phyloP scores from a whole-genome alignment of 2,888 invertebrate species.

The Pachliopta kotzebuea region DNA sequence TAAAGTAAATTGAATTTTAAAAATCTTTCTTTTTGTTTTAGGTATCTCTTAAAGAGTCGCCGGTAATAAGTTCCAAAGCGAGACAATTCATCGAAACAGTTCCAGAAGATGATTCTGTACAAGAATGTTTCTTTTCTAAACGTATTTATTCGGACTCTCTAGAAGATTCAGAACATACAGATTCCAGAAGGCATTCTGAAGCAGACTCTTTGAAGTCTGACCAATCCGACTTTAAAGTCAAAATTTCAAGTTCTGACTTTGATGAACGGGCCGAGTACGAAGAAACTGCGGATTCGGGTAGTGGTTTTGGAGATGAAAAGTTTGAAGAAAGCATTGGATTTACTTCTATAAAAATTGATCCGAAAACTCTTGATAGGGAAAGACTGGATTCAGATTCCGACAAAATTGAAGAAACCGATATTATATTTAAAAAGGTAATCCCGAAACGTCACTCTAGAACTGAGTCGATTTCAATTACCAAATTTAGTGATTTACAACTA shows the following conservation, averaged over 20 bases:
- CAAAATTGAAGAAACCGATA: slow-evolving; percentile 55
- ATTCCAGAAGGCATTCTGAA: slow-evolving; percentile 75
- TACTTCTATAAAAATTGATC: slow-evolving; percentile 64
- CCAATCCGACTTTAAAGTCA: slow-evolving; percentile 71
- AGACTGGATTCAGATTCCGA: slow-evolving; percentile 66
- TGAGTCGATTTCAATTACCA: slow-evolving; percentile 70
- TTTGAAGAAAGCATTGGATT: slow-evolving; percentile 74
- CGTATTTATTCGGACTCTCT: slow-evolving; percentile 76
- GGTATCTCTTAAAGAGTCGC: slow-evolving; percentile 70
- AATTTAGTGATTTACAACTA: slow-evolving; percentile 62
- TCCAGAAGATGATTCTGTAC: slow-evolving; percentile 78
- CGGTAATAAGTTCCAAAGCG: slow-evolving; percentile 76
- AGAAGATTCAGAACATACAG: slow-evolving; percentile 76
- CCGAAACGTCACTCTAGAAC: slow-evolving; percentile 74
- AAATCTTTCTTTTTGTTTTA: slow-evolving; percentile 24
- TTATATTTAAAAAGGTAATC: slow-evolving; percentile 68
- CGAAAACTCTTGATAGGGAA: slow-evolving; percentile 53
- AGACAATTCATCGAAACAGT: slow-evolving; percentile 78
- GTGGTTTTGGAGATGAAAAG: slow-evolving; percentile 75
- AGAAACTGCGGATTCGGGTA: slow-evolving; percentile 72
- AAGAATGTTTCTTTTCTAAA: slow-evolving; percentile 78
- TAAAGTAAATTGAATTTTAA: neutral
- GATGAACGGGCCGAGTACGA: slow-evolving; percentile 76
- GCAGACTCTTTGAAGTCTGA: slow-evolving; percentile 77
- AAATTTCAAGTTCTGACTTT: slow-evolving; percentile 74